phyloP scores from a whole-genome alignment of 2,113 vertebrate species.

The Dinomys branickii region DNA sequence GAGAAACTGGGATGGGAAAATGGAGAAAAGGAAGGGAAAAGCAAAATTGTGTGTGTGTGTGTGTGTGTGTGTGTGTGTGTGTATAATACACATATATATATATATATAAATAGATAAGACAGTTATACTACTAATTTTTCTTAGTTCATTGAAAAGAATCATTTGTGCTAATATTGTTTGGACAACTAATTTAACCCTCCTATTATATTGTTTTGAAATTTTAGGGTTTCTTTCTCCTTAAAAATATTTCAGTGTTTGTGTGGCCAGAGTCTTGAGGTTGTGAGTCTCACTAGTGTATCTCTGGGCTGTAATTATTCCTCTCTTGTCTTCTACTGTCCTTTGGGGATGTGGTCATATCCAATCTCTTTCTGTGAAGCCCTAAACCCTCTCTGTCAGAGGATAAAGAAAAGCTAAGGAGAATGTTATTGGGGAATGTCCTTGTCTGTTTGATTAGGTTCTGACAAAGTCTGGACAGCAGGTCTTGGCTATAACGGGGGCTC shows the following conservation, averaged over 20 bases:
- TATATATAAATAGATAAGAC: too few relatives aligned
- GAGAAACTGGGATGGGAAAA: too few relatives aligned
- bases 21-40: too few relatives aligned
- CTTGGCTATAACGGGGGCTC: neutral
- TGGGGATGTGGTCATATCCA: neutral
- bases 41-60: too few relatives aligned
- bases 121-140: too few relatives aligned
- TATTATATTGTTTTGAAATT: too few relatives aligned
- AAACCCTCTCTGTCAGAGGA: neutral
- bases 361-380: neutral
- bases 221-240: too few relatives aligned
- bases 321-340: neutral
- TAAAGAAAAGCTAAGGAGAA: neutral
- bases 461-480: neutral
- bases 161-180: too few relatives aligned
- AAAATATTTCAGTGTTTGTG: neutral
- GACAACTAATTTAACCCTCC: too few relatives aligned
- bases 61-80: too few relatives aligned
- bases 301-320: neutral
- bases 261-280: neutral
- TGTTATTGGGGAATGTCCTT: neutral
- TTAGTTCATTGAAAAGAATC: too few relatives aligned
- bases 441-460: neutral
- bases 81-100: too few relatives aligned
- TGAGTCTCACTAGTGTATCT: neutral